These are phyloP conservation scores for Rotaria magnacalcarata DNA, from an alignment of 2,888 invertebrate genomes.

Conservation along the genomic window DNA sequence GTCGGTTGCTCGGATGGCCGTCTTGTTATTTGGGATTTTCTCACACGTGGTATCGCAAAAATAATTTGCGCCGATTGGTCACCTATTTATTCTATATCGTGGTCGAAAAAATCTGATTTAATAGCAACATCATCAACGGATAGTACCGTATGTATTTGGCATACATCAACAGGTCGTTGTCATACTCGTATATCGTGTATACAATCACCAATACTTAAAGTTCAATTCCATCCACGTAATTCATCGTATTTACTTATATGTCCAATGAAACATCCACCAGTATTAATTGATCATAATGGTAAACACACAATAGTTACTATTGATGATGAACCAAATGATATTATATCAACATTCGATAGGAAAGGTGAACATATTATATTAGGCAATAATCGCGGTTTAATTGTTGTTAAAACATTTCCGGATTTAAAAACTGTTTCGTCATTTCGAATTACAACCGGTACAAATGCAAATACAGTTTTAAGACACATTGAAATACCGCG, in stretches of 20 bases:
- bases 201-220: slow-evolving; percentile 65
- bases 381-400: slow-evolving; percentile 90
- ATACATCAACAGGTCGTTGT: slow-evolving; percentile 84
- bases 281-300: slow-evolving; percentile 79
- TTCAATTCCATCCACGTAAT: slow-evolving; percentile 91
- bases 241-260: slow-evolving; percentile 71
- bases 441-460: slow-evolving; percentile 69
- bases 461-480: slow-evolving; percentile 87
- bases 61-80: slow-evolving; percentile 92
- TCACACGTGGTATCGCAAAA: slow-evolving; percentile 93
- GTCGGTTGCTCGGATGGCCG: slow-evolving; percentile 98
- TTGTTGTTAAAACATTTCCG: slow-evolving; percentile 61
- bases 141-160: slow-evolving; percentile 94
- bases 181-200: slow-evolving; percentile 70
- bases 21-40: slow-evolving; percentile 95
- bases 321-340: slow-evolving; percentile 76
- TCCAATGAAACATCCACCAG: slow-evolving; percentile 89
- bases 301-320: slow-evolving; percentile 76
- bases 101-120: slow-evolving; percentile 66
- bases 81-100: slow-evolving; percentile 79
- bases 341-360: slow-evolving; percentile 75
- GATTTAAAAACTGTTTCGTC: slow-evolving; percentile 68
- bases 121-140: slow-evolving; percentile 89
- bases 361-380: slow-evolving; percentile 88
- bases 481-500: slow-evolving; percentile 96